These are phyloP conservation scores for Aepyceros melampus DNA, from an alignment of 2,113 vertebrate species.

Conservation along the genomic window DNA sequence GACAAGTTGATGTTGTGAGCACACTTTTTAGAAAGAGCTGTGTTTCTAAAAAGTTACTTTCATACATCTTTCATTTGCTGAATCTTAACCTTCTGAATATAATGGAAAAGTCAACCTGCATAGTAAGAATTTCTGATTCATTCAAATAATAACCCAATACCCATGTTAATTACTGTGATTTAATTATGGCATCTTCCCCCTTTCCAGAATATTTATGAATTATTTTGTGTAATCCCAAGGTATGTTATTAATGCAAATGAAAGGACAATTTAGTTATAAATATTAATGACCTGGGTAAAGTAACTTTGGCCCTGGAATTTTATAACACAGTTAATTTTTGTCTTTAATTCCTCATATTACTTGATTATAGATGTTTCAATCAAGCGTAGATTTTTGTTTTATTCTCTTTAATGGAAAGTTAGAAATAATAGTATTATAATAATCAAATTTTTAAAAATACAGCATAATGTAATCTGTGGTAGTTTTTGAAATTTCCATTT, in stretches of 20 bases:
- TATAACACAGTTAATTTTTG: slow-evolving; percentile 64
- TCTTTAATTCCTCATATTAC: slow-evolving; percentile 68
- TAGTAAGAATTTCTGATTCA: slow-evolving; percentile 57
- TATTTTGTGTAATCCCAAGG: slow-evolving; percentile 69
- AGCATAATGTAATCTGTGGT: background rate
- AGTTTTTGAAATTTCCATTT: slow-evolving; percentile 45
- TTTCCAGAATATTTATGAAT: slow-evolving; percentile 77
- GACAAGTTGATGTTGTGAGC: slow-evolving; percentile 21
- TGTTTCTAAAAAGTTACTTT: slow-evolving; percentile 34
- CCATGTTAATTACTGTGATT: slow-evolving; percentile 75
- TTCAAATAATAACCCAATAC: slow-evolving; percentile 68
- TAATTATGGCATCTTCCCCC: slow-evolving; percentile 75
- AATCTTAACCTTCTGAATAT: slow-evolving; percentile 33
- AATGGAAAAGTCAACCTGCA: slow-evolving; percentile 42
- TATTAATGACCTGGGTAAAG: slow-evolving; percentile 72
- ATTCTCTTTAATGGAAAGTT: slow-evolving; percentile 42
- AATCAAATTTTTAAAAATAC: slow-evolving; percentile 20
- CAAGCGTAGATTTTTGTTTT: slow-evolving; percentile 44
- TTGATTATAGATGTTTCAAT: slow-evolving; percentile 61
- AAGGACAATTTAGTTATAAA: slow-evolving; percentile 73
- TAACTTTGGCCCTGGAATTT: slow-evolving; percentile 72
- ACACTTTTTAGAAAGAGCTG: slow-evolving; percentile 12
- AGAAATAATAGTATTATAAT: slow-evolving; percentile 33
- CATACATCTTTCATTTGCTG: background rate
- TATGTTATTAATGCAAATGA: slow-evolving; percentile 72